Conservation (phyloP, 2,888 invertebrate genomes). For the Steinernema hermaphroditum region DNA sequence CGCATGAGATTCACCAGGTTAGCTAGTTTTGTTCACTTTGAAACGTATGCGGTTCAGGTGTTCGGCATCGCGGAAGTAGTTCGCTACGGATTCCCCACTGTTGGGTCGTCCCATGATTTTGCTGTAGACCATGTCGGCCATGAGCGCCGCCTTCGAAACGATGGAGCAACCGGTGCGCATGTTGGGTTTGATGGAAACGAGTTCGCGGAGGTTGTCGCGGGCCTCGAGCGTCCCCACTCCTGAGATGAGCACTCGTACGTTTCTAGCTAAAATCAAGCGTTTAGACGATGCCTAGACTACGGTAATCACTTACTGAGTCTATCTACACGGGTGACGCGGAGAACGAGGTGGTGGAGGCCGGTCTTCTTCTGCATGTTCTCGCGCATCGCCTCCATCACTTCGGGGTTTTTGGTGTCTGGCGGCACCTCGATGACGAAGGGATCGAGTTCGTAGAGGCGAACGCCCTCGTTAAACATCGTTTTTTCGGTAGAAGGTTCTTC, state of each 20-base stretch:
- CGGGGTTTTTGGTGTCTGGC: not conserved
- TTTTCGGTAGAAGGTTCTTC: not conserved
- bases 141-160: not conserved
- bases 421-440: slow-evolving; percentile 20
- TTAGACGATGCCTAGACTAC: not conserved
- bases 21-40: no score
- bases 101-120: slow-evolving; percentile 3
- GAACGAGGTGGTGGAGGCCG: slow-evolving; percentile 3
- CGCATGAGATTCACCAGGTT: no score
- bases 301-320: not conserved
- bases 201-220: not conserved
- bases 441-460: slow-evolving; percentile 10
- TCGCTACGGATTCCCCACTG: not conserved
- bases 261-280: not conserved
- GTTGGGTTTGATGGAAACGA: slow-evolving; percentile 2
- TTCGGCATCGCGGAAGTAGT: not conserved
- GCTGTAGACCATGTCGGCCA: slow-evolving; percentile 13
- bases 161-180: not conserved
- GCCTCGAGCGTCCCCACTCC: slow-evolving; percentile 20
- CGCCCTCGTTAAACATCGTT: not conserved
- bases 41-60: not conserved
- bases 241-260: not conserved
- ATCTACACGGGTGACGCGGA: not conserved
- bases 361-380: not conserved
- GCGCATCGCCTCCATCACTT: not conserved